A percentile compares a stretch with the other conserved stretches of the same genome.
Conservation (phyloP, 2,888 invertebrate genomes). For the Cerastis leucographa region DNA sequence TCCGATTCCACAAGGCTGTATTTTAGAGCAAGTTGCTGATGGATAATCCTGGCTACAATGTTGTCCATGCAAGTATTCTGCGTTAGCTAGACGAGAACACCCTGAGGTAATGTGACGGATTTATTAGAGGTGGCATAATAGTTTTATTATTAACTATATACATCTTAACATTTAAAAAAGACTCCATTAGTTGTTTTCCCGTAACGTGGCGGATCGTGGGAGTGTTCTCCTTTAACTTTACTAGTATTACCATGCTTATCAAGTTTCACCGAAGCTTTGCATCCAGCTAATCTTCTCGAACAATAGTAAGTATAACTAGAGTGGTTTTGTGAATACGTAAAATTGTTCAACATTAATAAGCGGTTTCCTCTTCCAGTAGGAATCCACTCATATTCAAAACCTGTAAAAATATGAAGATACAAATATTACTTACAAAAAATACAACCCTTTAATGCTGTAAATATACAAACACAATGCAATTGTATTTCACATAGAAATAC, state of each 20-base stretch:
- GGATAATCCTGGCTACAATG: no score
- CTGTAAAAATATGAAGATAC: constrained; percentile 25
- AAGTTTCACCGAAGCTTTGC: constrained; percentile 18
- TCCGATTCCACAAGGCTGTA: no score
- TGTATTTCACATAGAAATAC: not conserved
- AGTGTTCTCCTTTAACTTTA: constrained; percentile 11
- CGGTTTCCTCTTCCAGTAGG: constrained; percentile 54
- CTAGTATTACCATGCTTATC: constrained; percentile 2
- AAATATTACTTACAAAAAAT: not conserved
- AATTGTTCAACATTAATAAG: constrained; percentile 61
- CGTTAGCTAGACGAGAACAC: no score
- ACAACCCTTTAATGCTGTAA: not conserved
- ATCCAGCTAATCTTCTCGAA: constrained; percentile 30
- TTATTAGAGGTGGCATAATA: no score
- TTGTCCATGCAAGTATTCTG: no score
- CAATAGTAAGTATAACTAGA: constrained; percentile 59
- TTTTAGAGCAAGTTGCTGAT: no score
- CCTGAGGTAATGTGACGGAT: no score
- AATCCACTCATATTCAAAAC: constrained; percentile 56
- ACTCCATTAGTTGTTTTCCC: not conserved
- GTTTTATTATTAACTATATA: not conserved
- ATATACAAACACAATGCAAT: not conserved
- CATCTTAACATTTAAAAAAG: constrained; percentile 6
- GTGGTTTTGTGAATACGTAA: constrained; percentile 63
- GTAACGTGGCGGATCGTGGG: constrained; percentile 16